Base-by-base conservation (phyloP, 2,113 vertebrate genomes). In the Sebastes fasciatus region DNA sequence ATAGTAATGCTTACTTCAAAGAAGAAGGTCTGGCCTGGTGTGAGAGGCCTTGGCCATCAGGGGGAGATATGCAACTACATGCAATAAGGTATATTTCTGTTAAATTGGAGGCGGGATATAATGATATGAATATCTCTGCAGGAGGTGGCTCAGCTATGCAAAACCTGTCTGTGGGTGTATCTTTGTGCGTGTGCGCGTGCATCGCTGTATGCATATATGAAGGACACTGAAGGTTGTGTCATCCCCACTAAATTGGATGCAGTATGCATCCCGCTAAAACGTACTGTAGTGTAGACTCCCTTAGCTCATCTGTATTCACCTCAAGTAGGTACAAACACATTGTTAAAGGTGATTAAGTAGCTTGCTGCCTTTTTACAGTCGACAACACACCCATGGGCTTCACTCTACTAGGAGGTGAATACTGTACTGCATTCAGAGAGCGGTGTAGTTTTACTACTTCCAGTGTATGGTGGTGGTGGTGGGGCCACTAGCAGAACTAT, bases 271-370 rank as follows among this genome's bases (percentile, higher is more conserved):
- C 48, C 4, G 69, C 66, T 76, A 68, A 86, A 84, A 77, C 14
- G 8, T 45, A 66, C 42, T 8, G 40, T 48, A 49, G 46, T 8
- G 40, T 48, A 49, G 73, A 64, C 14, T 77, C 80, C 69, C 80
- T 76, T 69, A 60, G 70, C 90, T 91, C 83, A 91, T 93, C 79
- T 83, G 73, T 84, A 91, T 93, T 89, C 89, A 55, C 65, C 77
- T 86, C 84, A 68, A 65, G 76, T 61, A 16, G 8, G n/a, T 48
- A 57, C 74, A 82, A 76, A 84, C 74, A 74, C 85, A 89, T 88
- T 91, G 87, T 89, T 88, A 86, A 80, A 85, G 67, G 77, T 89
- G 91, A 94, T 93, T 91, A 91, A 93, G 78, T 84, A 23, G 72
- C 68, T 67, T 77, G 78, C 74, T 78, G 73, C 83, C 82, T 79